These are phyloP conservation scores for Erebia epiphron DNA, from an alignment of 2,888 invertebrate genomes.

Conservation along the genomic window DNA sequence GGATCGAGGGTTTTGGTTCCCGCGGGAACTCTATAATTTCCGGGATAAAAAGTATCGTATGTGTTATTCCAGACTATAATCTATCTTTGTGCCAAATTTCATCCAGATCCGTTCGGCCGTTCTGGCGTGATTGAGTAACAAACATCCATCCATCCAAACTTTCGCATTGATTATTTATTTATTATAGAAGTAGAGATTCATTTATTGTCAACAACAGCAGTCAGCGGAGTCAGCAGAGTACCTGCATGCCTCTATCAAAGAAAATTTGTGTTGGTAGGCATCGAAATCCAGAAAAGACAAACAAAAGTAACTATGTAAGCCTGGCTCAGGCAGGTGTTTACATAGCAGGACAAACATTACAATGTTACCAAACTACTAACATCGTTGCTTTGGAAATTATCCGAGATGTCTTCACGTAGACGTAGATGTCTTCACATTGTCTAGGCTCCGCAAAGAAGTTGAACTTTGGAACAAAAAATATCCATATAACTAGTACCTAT, in stretches of 20 bases:
- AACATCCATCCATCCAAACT: no score
- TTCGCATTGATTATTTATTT: no score
- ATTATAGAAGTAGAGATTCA: no score
- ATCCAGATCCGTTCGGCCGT: no score
- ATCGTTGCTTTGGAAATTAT: slow-evolving; percentile 53
- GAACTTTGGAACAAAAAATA: slow-evolving; percentile 5
- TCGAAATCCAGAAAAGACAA: slow-evolving; percentile 51
- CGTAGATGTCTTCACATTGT: slow-evolving; percentile 5
- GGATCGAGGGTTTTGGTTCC: no score
- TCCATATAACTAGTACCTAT: not conserved
- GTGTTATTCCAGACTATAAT: no score
- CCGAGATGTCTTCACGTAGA: slow-evolving; percentile 46
- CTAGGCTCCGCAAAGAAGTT: not conserved
- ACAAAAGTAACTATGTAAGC: slow-evolving; percentile 53
- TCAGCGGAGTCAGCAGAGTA: slow-evolving; percentile 12
- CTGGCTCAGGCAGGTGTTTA: slow-evolving; percentile 58
- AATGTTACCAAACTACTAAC: slow-evolving; percentile 50
- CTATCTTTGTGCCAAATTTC: no score
- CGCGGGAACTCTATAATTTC: no score
- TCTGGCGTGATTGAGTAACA: no score
- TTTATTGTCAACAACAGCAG: slow-evolving; percentile 16
- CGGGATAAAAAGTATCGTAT: no score
- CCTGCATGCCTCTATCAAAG: slow-evolving; percentile 35
- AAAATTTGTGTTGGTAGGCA: slow-evolving; percentile 29
- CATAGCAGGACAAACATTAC: slow-evolving; percentile 56